Evolutionary conservation across 2,888 invertebrate genomes (phyloP).

Genomic region (Cancer borealis): DNA sequence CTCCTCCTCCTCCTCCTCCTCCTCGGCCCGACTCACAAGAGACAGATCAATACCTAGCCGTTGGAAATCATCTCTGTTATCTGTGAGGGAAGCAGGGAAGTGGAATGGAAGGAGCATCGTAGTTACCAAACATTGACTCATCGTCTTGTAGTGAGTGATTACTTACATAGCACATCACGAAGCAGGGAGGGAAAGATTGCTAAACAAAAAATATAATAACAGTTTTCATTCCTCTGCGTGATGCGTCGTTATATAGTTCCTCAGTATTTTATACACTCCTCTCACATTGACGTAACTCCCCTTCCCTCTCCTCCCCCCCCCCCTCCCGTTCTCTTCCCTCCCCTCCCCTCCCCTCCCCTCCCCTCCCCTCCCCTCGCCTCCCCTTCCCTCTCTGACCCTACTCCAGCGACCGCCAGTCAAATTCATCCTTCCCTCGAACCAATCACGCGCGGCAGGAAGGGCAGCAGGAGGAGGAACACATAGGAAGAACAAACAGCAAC

Average conservation of each 20-base stretch:
- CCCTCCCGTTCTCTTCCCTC: not conserved
- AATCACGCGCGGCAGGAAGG: not conserved
- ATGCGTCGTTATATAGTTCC: not conserved
- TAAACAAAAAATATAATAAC: not conserved
- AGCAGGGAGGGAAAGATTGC: not conserved
- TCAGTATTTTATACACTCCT: not conserved
- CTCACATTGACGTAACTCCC: not conserved
- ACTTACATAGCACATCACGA: too few species aligned
- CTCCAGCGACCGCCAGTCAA: conserved; percentile 12
- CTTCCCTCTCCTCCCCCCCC: not conserved
- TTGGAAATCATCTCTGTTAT: conserved; percentile 13
- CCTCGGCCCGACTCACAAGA: not conserved
- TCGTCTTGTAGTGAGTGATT: not conserved
- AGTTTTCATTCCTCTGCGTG: not conserved
- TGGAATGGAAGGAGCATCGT: not conserved
- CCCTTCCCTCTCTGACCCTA: not conserved
- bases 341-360: not conserved
- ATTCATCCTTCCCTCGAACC: conserved; percentile 27
- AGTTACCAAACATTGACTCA: not conserved
- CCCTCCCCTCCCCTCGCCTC: not conserved
- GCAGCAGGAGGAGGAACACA: not conserved
- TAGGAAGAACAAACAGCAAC: too few species aligned
- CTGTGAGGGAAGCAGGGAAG: not conserved
- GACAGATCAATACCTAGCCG: conserved; percentile 39
- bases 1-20: conserved; percentile 23